These are phyloP conservation scores for Drosophila niveifrons DNA, from an alignment of 2,888 invertebrate genomes.

Conservation along the genomic window DNA sequence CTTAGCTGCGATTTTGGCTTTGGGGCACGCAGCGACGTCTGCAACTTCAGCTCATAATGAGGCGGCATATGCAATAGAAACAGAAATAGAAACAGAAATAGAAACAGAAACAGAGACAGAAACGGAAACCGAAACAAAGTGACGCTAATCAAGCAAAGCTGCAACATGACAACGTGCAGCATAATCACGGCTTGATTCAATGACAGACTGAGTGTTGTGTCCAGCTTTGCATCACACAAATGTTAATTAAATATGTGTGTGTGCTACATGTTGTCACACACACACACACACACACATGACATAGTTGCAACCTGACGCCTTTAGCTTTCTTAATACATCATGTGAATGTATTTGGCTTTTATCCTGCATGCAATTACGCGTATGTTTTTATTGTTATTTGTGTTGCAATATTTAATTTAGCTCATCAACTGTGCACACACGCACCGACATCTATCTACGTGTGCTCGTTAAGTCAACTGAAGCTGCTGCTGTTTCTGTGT, in stretches of 20 bases:
- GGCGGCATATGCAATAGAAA: not conserved
- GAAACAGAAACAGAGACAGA: too few species aligned
- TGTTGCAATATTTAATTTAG: slow-evolving; percentile 76
- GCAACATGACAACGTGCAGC: slow-evolving; percentile 24
- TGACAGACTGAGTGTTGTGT: slow-evolving; percentile 15
- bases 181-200: slow-evolving; percentile 60
- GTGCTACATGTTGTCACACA: not conserved
- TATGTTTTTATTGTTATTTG: slow-evolving; percentile 70
- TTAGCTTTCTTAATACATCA: slow-evolving; percentile 14
- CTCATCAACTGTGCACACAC: slow-evolving; percentile 60
- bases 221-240: slow-evolving; percentile 31
- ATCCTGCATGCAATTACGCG: slow-evolving; percentile 46
- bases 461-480: slow-evolving; percentile 26
- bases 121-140: slow-evolving; percentile 41
- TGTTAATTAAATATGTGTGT: slow-evolving; percentile 38
- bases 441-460: slow-evolving; percentile 17
- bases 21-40: slow-evolving; percentile 13
- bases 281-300: not conserved
- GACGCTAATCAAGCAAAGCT: slow-evolving; percentile 60
- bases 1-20: slow-evolving; percentile 29
- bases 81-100: too few species aligned
- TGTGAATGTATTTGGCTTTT: slow-evolving; percentile 6
- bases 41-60: slow-evolving; percentile 4
- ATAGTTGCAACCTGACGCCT: slow-evolving; percentile 14
- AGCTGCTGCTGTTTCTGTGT: slow-evolving; percentile 18